Evolutionary conservation across 2,113 vertebrate species (phyloP).

Genomic region (Phrynosoma blainvillii): DNA sequence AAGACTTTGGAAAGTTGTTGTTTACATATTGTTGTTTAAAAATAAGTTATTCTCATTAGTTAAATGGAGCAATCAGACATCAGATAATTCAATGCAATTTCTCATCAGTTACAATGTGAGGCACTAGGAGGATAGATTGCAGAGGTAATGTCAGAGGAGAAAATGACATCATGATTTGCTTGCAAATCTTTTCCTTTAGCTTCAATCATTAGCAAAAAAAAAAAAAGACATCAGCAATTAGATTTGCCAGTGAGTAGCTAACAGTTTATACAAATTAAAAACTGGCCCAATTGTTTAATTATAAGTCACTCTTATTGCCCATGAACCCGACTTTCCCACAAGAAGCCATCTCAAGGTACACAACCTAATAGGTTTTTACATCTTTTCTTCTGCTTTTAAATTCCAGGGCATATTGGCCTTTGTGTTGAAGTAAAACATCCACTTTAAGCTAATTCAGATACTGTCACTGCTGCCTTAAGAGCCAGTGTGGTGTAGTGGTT

Average conservation of each 20-base stretch:
- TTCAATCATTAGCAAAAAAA: not conserved
- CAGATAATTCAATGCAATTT: constrained; percentile 9
- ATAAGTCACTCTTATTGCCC: not conserved
- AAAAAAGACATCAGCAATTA: not conserved
- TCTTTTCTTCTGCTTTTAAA: not conserved
- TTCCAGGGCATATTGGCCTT: not conserved
- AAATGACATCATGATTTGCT: not conserved
- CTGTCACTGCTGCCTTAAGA: no score
- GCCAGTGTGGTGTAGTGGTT: no score
- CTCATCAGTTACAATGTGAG: not conserved
- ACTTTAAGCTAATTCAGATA: not conserved
- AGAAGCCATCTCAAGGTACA: not conserved
- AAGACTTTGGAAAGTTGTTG: constrained; percentile 60
- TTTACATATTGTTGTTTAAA: constrained; percentile 44
- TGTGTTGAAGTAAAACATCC: not conserved
- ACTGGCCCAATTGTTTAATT: not conserved
- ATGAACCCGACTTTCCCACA: not conserved
- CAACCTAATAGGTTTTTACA: not conserved
- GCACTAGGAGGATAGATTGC: not conserved
- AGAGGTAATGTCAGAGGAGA: not conserved
- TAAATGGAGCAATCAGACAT: constrained; percentile 18
- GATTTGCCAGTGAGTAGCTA: not conserved
- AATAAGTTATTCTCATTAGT: constrained; percentile 60
- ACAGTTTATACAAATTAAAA: not conserved
- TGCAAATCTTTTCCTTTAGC: constrained; percentile 41